phyloP scores from a whole-genome alignment of 2,888 invertebrate genomes.

The Lasioglossum marginatum region DNA sequence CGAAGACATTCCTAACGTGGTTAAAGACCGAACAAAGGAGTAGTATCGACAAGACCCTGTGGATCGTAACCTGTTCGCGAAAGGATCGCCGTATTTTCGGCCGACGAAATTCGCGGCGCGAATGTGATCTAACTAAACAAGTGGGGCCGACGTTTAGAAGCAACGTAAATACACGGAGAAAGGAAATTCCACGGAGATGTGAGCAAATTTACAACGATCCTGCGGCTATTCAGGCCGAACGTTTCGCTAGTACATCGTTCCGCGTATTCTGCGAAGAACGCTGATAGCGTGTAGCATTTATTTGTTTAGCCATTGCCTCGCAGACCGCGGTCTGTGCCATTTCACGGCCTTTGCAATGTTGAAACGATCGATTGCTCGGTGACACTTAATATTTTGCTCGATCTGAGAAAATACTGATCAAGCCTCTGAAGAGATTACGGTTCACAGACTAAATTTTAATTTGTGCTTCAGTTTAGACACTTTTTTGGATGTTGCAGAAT shows the following conservation, averaged over 20 bases:
- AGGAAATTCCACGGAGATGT: constrained; percentile 33
- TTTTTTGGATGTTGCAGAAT: not conserved
- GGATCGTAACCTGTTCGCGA: not conserved
- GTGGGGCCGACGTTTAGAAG: constrained; percentile 26
- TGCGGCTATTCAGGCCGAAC: not conserved
- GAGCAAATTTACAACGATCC: constrained; percentile 22
- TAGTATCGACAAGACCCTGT: not conserved
- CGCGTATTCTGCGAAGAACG: not conserved
- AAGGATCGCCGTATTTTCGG: constrained; percentile 32
- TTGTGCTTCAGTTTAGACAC: not conserved
- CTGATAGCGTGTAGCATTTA: not conserved
- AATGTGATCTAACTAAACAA: constrained; percentile 46
- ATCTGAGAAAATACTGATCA: not conserved
- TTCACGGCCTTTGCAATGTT: not conserved
- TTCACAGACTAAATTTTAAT: not conserved
- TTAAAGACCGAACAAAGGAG: constrained; percentile 3
- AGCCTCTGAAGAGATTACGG: not conserved
- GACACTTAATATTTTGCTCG: not conserved
- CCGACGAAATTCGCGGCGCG: constrained; percentile 7
- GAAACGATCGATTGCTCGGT: not conserved
- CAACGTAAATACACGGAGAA: constrained; percentile 35
- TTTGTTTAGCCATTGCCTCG: not conserved
- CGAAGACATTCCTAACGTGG: not conserved
- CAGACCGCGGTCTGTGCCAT: not conserved
- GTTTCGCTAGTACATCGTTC: not conserved